phyloP scores from a whole-genome alignment of 2,113 vertebrate genomes.

The Ciconia maguari region DNA sequence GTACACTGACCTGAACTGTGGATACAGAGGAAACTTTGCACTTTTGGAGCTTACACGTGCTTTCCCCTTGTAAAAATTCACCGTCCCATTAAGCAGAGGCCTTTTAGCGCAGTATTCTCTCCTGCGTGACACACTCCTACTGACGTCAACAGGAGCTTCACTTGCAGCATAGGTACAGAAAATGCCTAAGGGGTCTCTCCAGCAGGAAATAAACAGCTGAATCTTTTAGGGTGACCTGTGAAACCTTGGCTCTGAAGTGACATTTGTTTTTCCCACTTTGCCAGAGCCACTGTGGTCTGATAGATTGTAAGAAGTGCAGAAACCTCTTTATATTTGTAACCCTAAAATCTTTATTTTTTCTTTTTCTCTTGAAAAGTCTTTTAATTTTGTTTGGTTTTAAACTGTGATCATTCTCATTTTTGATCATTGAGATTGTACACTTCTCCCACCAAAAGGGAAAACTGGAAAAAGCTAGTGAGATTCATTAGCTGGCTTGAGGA shows the following conservation, averaged over 20 bases:
- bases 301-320: neutral
- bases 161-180: neutral
- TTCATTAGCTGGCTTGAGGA: neutral
- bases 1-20: neutral
- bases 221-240: neutral
- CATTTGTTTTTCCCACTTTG: neutral
- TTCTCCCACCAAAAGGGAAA: neutral
- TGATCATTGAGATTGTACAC: neutral
- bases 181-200: neutral
- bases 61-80: neutral
- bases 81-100: neutral
- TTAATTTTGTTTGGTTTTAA: neutral
- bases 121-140: rapidly evolving
- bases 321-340: neutral
- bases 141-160: neutral
- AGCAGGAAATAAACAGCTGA: neutral
- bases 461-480: neutral
- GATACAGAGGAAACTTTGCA: neutral
- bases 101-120: neutral
- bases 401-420: neutral
- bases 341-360: neutral
- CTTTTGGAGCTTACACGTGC: neutral
- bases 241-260: neutral
- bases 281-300: neutral
- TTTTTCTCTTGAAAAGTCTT: rapidly evolving